Percentiles rank a stretch among this genome's conserved stretches.
phyloP scores from a whole-genome alignment of 2,888 invertebrate species.

The Chesias legatella region DNA sequence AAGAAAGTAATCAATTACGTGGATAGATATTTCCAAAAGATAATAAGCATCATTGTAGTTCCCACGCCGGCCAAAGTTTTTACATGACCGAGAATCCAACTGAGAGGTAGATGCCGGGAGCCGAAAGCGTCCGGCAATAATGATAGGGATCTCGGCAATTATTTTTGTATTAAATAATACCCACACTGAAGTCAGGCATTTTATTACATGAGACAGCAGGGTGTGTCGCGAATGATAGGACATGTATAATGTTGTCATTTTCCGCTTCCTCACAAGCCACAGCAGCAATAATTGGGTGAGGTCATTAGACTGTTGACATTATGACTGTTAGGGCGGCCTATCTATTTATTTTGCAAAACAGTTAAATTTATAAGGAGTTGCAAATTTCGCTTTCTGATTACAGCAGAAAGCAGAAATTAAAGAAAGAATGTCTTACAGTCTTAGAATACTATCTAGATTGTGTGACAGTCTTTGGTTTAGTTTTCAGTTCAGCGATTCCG shows the following conservation, averaged over 20 bases:
- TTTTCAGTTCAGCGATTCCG: too few species aligned
- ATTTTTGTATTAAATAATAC: constrained; percentile 56
- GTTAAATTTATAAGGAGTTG: too few species aligned
- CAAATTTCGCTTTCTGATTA: too few species aligned
- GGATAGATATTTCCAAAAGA: constrained; percentile 54
- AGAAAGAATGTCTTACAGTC: too few species aligned
- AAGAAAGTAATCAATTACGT: constrained; percentile 28
- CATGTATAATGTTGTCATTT: constrained; percentile 49
- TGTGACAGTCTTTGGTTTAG: too few species aligned
- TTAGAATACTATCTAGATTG: too few species aligned
- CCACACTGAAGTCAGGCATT: constrained; percentile 37
- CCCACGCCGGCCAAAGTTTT: constrained; percentile 38
- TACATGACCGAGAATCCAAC: constrained; percentile 46
- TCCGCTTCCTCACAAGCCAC: constrained; percentile 15
- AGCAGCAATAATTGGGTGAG: too few species aligned
- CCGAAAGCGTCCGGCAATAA: constrained; percentile 58
- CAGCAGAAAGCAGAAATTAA: too few species aligned
- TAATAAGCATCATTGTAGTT: constrained; percentile 44
- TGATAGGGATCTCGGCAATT: constrained; percentile 72
- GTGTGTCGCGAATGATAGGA: constrained; percentile 50
- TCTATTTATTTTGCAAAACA: too few species aligned
- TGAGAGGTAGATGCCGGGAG: constrained; percentile 58
- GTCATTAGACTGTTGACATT: too few species aligned
- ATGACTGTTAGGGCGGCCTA: too few species aligned
- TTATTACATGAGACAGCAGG: constrained; percentile 21